Conservation (phyloP, 2,797 vertebrate genomes). For the Knipowitschia caucasica region DNA sequence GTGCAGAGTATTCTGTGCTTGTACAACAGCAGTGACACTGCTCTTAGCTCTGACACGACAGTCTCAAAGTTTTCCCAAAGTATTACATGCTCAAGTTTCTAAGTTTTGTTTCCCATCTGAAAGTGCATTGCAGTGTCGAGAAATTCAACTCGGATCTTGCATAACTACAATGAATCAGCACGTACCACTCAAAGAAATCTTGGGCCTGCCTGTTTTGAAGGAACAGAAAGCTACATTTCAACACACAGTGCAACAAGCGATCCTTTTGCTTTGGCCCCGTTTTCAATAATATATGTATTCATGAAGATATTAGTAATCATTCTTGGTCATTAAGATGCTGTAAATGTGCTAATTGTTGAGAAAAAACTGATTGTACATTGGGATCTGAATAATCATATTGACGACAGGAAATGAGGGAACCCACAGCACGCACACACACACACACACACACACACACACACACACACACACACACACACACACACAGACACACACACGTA, state of each 20-base stretch:
- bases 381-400: slow-evolving; percentile 6
- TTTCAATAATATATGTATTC: neutral
- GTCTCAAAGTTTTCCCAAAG: neutral
- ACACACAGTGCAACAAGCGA: neutral
- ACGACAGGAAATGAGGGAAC: slow-evolving; percentile 41
- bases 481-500: neutral
- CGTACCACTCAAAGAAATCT: neutral
- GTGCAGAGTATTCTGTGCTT: neutral
- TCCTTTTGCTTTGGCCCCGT: neutral
- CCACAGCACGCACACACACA: slow-evolving; percentile 5
- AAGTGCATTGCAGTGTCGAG: neutral
- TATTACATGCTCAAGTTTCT: slow-evolving; percentile 2
- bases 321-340: no score
- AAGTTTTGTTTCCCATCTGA: neutral
- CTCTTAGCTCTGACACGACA: neutral
- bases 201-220: neutral
- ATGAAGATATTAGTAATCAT: no score
- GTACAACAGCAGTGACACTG: neutral
- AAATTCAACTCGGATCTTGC: neutral
- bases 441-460: neutral
- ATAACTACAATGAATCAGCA: neutral
- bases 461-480: slow-evolving; percentile 1
- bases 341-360: neutral
- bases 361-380: neutral
- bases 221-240: neutral